Evolutionary conservation across 2,888 invertebrate species (phyloP), one percentile per base, ranked within the genome.

Genomic region (Noctua fimbriata): DNA sequence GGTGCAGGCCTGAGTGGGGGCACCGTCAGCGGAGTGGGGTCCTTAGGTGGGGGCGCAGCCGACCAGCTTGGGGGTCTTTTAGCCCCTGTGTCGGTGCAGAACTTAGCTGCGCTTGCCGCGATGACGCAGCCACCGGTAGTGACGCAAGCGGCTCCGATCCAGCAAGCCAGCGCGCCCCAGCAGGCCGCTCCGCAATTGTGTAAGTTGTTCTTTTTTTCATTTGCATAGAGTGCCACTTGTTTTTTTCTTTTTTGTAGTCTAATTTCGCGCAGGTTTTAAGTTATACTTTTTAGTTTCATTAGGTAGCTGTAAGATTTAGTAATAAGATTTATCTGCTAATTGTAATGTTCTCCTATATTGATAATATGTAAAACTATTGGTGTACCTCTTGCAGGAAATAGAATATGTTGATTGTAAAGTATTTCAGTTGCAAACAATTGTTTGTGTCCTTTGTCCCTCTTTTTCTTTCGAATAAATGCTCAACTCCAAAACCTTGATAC

Each of bases 1-100:
- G 96, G 96, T 93, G 95, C 96, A 96, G 96, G 96, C 88, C 94
- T 96, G 91, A 93, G 94, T 90, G 96, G 96, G 69, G 93, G 94
- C 65, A 93, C 93, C 14, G 94, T 94, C 47, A 89, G 92, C 83
- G 92, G 93, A n/a, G 92, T 94, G 52, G 93, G 93, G 65, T 86
- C 88, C 44, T 81, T 89, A 80, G 89, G 89, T 69, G 89, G 89
- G 16, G 98, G 98, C 94, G 98, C 98, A 91, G 98, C 98, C 96
- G 99, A 99, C 95, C 99, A 99, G 96, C 97, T 99, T 92, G 98
- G 99, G 90, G 98, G 99, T 83, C 97, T 99, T 89, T 92, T 98
- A 93, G 98, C 98, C 88, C 98, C 98, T 78, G 98, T 99, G 96
- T 98, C 98, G 91, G 98, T 99, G 97, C 99, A 99, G 97, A 99